Evolutionary conservation across 2,113 vertebrate genomes (phyloP), one percentile per base, ranked within the genome.

Genomic region (Romanogobio albipinnatus): DNA sequence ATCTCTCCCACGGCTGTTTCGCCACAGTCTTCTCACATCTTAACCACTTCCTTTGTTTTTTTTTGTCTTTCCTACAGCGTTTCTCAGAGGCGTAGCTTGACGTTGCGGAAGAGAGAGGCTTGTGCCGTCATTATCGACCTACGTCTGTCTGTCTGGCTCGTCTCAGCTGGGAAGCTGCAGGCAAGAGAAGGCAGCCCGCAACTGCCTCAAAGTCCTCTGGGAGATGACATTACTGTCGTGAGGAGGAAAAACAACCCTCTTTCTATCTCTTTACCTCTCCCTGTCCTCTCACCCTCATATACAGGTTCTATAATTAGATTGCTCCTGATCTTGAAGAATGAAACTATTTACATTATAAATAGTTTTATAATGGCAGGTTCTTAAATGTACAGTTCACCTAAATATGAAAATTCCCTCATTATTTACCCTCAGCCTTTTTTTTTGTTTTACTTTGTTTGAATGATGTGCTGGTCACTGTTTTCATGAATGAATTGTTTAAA

Each of bases 301-400:
- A 36, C 78, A 70, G 24, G 29, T 76, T 84, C 91, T 83, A 89
- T 89, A 87, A 92, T 88, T 89, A 90, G 87, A 86, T 85, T 53
- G 88, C 77, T 81, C 76, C 71, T 61, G 76, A 84, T 59, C 86
- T 58, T 82, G 53, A 61, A 43, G 80, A 58, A 71, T 49, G 53
- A 76, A 78, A 86, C 81, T 36, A 87, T n/a, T n/a, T n/a, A n/a
- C n/a, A n/a, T n/a, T n/a, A n/a, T n/a, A n/a, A n/a, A n/a, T 89
- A 81, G 82, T 70, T 58, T 76, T 58, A 22, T 58, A 87, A 84
- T 19, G 43, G 58, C 49, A 24, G 58, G 49, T 56, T 81, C 86
- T 85, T 70, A 83, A 81, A 62, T 70, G 56, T 73, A 29, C n/a
- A 53, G 10, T 53, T 51, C 0, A 1, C 1, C 9, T 8, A 39